phyloP scores from a whole-genome alignment of 1,140 invertebrate genomes.

The Zaprionus ghesquierei region DNA sequence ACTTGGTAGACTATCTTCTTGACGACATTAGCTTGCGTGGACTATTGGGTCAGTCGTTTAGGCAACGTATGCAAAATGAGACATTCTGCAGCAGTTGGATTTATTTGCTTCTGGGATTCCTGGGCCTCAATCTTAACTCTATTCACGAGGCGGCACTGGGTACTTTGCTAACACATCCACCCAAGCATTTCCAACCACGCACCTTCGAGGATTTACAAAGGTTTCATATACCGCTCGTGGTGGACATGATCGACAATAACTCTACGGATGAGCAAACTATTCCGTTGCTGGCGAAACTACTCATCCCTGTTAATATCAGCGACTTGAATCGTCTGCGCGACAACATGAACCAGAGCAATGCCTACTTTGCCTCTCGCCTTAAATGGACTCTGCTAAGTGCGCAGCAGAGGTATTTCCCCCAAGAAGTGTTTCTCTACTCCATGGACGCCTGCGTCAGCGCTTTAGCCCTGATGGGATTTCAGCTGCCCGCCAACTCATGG shows the following conservation, averaged over 20 bases:
- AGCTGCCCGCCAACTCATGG: slow-evolving; percentile 38
- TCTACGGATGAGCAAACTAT: not conserved
- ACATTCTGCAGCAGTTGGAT: slow-evolving; percentile 13
- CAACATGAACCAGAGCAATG: slow-evolving; percentile 46
- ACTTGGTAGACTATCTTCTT: slow-evolving; percentile 42
- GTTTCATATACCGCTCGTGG: slow-evolving; percentile 12
- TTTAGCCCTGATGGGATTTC: slow-evolving; percentile 43
- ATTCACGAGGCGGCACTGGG: slow-evolving; percentile 57
- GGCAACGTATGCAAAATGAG: not conserved
- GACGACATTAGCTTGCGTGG: slow-evolving; percentile 59
- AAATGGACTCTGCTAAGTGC: slow-evolving; percentile 56
- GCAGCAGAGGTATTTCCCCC: slow-evolving; percentile 58
- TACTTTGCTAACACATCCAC: slow-evolving; percentile 60
- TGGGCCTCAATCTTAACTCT: slow-evolving; percentile 56
- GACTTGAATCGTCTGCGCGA: slow-evolving; percentile 36
- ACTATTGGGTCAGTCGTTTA: slow-evolving; percentile 54
- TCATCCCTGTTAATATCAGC: slow-evolving; percentile 29
- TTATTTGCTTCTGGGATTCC: slow-evolving; percentile 44
- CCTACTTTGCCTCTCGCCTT: slow-evolving; percentile 54
- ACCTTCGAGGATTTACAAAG: slow-evolving; percentile 44
- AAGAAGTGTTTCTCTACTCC: slow-evolving; percentile 58
- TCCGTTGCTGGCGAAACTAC: not conserved
- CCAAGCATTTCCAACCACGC: slow-evolving; percentile 49
- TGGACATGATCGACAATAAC: slow-evolving; percentile 4
- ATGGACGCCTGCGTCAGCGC: slow-evolving; percentile 48